Percentiles rank a stretch among this genome's conserved stretches.
Evolutionary conservation across 2,797 vertebrate genomes (phyloP).

Genomic region (Esox masquinongy): DNA sequence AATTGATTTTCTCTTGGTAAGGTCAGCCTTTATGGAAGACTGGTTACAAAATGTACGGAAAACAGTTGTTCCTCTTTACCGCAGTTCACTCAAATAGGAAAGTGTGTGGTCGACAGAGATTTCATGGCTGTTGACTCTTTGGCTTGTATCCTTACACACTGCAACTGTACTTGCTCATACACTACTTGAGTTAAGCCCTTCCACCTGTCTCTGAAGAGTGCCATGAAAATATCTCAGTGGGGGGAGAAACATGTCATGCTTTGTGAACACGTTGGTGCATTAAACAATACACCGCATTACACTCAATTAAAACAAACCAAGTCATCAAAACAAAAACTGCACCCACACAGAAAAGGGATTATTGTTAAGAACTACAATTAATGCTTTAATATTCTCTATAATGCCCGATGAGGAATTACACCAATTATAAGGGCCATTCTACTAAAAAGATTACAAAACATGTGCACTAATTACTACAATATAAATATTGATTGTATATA

Average conservation of each 20-base stretch:
- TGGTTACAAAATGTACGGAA: slow-evolving; percentile 53
- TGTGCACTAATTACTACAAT: slow-evolving; percentile 9
- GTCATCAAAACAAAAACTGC: slow-evolving; percentile 6
- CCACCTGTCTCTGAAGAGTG: background rate
- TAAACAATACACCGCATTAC: slow-evolving; percentile 4
- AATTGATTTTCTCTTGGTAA: slow-evolving; percentile 67
- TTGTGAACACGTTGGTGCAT: slow-evolving; percentile 4
- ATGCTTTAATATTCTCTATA: background rate
- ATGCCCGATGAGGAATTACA: background rate
- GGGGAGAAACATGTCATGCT: background rate
- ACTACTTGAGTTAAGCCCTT: slow-evolving; percentile 16
- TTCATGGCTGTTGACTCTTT: slow-evolving; percentile 56
- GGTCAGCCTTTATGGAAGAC: slow-evolving; percentile 67
- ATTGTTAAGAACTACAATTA: background rate
- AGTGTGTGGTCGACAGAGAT: slow-evolving; percentile 53
- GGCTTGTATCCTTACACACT: slow-evolving; percentile 46
- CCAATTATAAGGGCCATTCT: slow-evolving; percentile 4
- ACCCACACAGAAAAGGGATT: background rate
- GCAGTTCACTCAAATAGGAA: slow-evolving; percentile 34
- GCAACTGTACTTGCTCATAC: slow-evolving; percentile 15
- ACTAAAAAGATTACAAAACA: slow-evolving; percentile 14
- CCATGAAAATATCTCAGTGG: background rate
- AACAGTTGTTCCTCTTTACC: slow-evolving; percentile 61
- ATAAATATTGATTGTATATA: slow-evolving; percentile 13
- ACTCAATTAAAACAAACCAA: slow-evolving; percentile 12